phyloP scores from a whole-genome alignment of 2,888 invertebrate genomes.

The Acanthosepion pharaonis region DNA sequence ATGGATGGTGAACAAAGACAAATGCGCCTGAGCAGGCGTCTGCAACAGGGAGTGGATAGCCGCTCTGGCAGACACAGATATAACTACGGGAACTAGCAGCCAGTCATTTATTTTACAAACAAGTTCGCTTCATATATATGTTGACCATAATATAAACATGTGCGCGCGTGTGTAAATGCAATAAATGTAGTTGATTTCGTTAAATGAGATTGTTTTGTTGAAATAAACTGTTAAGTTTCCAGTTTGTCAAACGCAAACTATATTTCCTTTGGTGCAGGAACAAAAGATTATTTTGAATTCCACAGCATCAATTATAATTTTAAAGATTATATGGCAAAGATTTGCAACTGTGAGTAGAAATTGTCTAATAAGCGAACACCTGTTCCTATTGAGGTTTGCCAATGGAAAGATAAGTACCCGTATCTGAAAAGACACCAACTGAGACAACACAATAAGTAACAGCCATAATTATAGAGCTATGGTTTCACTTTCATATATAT shows the following conservation, averaged over 20 bases:
- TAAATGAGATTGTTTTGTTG: background rate
- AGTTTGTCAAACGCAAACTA: background rate
- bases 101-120: too few relatives aligned
- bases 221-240: background rate
- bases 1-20: too few relatives aligned
- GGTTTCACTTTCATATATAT: background rate
- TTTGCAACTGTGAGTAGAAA: background rate
- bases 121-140: too few relatives aligned
- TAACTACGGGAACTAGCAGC: too few relatives aligned
- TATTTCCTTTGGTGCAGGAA: background rate
- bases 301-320: background rate
- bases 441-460: background rate
- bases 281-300: background rate
- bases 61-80: too few relatives aligned
- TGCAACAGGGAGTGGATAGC: too few relatives aligned
- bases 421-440: background rate
- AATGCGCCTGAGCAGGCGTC: too few relatives aligned
- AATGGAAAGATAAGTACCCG: background rate
- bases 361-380: background rate
- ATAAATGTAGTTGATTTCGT: background rate
- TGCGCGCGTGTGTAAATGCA: background rate
- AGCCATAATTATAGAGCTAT: background rate
- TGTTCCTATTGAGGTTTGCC: background rate
- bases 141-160: background rate
- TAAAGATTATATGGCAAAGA: background rate